Percentiles rank a stretch among this genome's conserved stretches.
Conservation (phyloP, 2,888 invertebrate genomes). For the Lithodes maja region DNA sequence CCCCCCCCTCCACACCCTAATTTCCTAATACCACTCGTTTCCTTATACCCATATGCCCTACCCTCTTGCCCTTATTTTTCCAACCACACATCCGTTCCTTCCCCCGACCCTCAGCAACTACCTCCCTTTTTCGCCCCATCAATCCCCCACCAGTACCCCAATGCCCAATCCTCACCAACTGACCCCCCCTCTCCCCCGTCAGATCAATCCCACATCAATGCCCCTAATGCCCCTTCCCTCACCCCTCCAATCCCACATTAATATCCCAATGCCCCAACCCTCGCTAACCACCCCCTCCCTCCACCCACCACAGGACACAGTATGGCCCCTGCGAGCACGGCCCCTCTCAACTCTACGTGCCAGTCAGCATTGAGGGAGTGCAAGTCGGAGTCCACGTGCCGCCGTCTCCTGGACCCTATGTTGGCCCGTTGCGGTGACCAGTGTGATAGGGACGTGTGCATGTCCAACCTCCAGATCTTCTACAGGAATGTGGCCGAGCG, state of each 20-base stretch:
- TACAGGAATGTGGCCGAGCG: slow-evolving; percentile 87
- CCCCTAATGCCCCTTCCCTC: not conserved
- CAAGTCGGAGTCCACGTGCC: slow-evolving; percentile 79
- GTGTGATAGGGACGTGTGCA: slow-evolving; percentile 87
- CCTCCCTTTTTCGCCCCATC: not conserved
- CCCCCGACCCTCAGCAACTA: not conserved
- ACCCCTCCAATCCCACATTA: not conserved
- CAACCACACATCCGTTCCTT: not conserved
- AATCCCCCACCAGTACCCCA: not conserved
- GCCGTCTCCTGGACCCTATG: slow-evolving; percentile 86
- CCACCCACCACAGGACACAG: slow-evolving; percentile 43
- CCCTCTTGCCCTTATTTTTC: not conserved
- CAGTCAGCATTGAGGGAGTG: slow-evolving; percentile 67
- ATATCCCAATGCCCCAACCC: not conserved
- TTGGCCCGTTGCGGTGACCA: slow-evolving; percentile 85
- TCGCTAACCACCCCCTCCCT: not conserved
- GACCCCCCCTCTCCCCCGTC: not conserved
- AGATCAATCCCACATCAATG: not conserved
- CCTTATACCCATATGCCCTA: not conserved
- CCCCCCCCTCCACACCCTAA: not conserved
- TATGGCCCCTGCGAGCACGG: slow-evolving; percentile 5
- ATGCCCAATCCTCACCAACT: not conserved
- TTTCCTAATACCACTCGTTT: not conserved
- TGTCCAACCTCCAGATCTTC: slow-evolving; percentile 89
- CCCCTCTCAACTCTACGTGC: slow-evolving; percentile 64